These are phyloP conservation scores for Plutomurus gul DNA, from an alignment of 1,140 invertebrate genomes.

Conservation along the genomic window DNA sequence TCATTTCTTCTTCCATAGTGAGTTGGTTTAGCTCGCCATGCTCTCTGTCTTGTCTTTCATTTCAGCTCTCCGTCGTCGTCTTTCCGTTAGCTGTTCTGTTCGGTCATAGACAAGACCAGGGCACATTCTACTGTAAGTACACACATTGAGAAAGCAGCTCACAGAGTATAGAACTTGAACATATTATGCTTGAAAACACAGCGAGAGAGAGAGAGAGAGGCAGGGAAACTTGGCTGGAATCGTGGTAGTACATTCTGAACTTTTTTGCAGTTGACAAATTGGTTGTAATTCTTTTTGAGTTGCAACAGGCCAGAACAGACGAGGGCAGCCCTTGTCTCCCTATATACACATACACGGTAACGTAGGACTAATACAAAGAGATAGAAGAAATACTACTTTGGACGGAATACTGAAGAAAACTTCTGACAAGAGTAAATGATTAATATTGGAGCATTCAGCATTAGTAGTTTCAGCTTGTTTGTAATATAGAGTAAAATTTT, in stretches of 20 bases:
- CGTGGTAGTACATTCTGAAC: neutral
- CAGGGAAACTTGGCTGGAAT: too few relatives aligned
- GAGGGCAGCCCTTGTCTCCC: neutral
- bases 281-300: slow-evolving; percentile 27
- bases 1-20: too few relatives aligned
- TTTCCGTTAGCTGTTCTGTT: too few relatives aligned
- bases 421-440: slow-evolving; percentile 22
- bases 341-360: neutral
- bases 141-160: too few relatives aligned
- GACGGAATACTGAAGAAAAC: slow-evolving; percentile 2
- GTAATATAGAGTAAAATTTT: neutral
- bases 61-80: too few relatives aligned
- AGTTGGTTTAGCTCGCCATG: too few relatives aligned
- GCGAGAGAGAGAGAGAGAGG: too few relatives aligned
- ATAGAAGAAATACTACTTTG: slow-evolving; percentile 18
- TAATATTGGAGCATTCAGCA: slow-evolving; percentile 10
- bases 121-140: too few relatives aligned
- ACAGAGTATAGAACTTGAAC: too few relatives aligned
- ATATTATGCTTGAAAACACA: too few relatives aligned
- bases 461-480: neutral
- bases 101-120: too few relatives aligned
- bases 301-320: slow-evolving; percentile 5
- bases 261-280: slow-evolving; percentile 25
- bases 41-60: too few relatives aligned
- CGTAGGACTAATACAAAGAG: neutral